Conservation (phyloP, 2,797 vertebrate genomes). For the Apogon hyalosoma region DNA sequence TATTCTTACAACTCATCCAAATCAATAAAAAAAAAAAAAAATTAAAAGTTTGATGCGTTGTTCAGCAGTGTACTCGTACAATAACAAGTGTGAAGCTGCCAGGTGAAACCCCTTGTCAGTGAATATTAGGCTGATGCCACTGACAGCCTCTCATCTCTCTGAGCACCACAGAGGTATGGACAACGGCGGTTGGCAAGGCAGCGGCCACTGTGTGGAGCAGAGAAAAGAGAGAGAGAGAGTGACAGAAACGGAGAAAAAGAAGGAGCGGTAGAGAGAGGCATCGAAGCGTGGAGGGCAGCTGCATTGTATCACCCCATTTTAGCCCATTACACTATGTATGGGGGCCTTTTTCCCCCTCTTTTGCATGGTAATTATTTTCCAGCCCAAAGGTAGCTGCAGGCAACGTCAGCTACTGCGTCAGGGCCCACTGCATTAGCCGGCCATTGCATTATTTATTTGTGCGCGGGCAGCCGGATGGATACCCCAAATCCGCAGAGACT, state of each 20-base stretch:
- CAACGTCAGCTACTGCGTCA: slow-evolving; percentile 83
- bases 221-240: slow-evolving; percentile 40
- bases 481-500: slow-evolving; percentile 80
- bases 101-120: slow-evolving; percentile 40
- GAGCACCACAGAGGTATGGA: slow-evolving; percentile 59
- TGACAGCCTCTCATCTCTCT: slow-evolving; percentile 61
- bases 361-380: slow-evolving; percentile 90
- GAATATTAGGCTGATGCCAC: slow-evolving; percentile 53
- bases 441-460: slow-evolving; percentile 89
- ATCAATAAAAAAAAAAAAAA: not conserved
- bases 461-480: slow-evolving; percentile 80
- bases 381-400: slow-evolving; percentile 88
- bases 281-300: slow-evolving; percentile 80
- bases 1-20: too few relatives aligned
- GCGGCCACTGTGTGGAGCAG: slow-evolving; percentile 50
- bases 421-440: slow-evolving; percentile 86
- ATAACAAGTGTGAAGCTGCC: slow-evolving; percentile 54
- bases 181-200: slow-evolving; percentile 52
- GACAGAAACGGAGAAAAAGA: slow-evolving; percentile 59
- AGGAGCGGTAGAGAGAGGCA: slow-evolving; percentile 53
- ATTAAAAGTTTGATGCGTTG: not conserved
- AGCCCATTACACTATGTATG: slow-evolving; percentile 82
- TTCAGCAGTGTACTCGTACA: not conserved
- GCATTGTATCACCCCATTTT: slow-evolving; percentile 84
- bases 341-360: slow-evolving; percentile 71